A percentile compares a stretch with the other conserved stretches of the same genome.
Conservation (phyloP, 2,113 vertebrate genomes). For the Anseranas semipalmata region DNA sequence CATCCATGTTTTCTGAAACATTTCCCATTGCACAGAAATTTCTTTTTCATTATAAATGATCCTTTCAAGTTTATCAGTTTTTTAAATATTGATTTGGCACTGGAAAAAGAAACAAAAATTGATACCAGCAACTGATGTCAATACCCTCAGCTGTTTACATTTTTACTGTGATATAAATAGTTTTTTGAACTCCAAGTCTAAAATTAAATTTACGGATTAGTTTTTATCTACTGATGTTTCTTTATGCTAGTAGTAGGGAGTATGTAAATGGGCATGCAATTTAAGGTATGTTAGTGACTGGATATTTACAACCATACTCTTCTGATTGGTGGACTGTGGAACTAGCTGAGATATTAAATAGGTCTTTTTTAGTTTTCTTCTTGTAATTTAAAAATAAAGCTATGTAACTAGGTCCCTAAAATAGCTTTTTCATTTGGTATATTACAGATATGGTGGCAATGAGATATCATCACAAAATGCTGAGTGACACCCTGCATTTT, state of each 20-base stretch:
- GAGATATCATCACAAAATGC: background rate
- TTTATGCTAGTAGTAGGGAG: background rate
- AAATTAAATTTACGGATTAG: background rate
- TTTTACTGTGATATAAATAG: background rate
- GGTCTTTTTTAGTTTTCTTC: background rate
- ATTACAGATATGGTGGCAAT: background rate
- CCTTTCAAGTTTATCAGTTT: background rate
- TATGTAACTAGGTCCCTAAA: background rate
- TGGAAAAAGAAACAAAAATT: background rate
- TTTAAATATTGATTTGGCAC: background rate
- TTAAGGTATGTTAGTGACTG: background rate
- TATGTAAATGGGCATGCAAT: background rate
- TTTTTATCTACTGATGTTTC: background rate
- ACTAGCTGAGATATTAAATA: background rate
- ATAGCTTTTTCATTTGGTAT: background rate
- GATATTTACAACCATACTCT: background rate
- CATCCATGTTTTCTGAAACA: background rate
- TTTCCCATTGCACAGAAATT: background rate
- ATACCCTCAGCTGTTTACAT: background rate
- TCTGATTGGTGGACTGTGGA: background rate
- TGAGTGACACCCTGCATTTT: background rate
- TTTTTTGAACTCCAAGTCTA: background rate
- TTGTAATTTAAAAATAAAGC: background rate
- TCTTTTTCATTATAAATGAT: background rate
- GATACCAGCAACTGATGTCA: background rate